phyloP scores from a whole-genome alignment of 1,140 invertebrate genomes.

The Copidosoma floridanum region DNA sequence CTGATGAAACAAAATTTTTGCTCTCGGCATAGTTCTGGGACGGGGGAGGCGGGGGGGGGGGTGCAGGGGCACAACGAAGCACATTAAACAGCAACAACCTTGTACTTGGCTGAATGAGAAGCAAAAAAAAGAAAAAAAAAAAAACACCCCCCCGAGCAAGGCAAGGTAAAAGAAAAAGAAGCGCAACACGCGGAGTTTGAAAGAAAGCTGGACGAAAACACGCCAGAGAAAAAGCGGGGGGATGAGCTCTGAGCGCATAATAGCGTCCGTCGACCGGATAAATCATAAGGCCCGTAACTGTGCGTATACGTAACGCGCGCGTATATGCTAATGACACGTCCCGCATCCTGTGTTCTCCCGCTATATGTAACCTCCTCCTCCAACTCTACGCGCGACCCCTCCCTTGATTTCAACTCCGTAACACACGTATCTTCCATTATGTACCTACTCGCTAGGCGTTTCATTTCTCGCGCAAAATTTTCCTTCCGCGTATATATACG shows the following conservation, averaged over 20 bases:
- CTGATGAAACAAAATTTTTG: no score
- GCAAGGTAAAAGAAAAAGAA: background rate
- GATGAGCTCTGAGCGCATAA: background rate
- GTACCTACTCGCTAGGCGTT: background rate
- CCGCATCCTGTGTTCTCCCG: slow-evolving; percentile 18
- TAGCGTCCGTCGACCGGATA: slow-evolving; percentile 12
- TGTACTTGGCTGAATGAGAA: no score
- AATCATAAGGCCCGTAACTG: slow-evolving; percentile 15
- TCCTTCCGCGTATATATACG: slow-evolving; percentile 12
- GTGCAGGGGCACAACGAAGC: no score
- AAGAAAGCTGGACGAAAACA: no score
- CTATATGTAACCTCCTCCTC: no score
- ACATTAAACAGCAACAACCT: no score
- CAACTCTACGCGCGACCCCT: no score
- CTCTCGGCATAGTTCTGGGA: no score
- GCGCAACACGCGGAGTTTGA: no score
- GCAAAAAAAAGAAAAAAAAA: background rate
- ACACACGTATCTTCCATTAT: background rate
- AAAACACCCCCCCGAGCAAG: background rate
- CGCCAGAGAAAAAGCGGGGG: background rate
- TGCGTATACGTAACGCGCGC: slow-evolving; percentile 4
- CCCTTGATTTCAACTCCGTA: no score
- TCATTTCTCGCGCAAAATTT: slow-evolving; percentile 7
- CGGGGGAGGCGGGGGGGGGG: no score
- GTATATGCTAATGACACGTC: slow-evolving; percentile 30